Base-by-base conservation (phyloP, 2,797 vertebrate genomes). In the Pseudochromis fuscus region DNA sequence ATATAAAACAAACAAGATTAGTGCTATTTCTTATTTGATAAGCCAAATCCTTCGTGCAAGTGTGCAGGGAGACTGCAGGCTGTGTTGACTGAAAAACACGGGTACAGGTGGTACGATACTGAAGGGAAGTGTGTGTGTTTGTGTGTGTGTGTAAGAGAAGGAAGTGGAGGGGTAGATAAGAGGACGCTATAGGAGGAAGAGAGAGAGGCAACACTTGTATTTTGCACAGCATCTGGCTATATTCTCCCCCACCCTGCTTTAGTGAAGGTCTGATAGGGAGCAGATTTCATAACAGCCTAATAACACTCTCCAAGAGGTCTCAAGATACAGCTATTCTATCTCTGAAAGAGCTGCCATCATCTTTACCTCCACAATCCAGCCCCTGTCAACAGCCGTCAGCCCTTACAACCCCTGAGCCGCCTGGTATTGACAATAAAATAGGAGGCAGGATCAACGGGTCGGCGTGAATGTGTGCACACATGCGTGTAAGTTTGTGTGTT, bases 351-450 rank as follows among this genome's bases (percentile, higher is more conserved):
- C 86, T 68, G 71, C 77, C 86, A 81, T 90, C 87, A 84, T 89
- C 87, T 86, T 88, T 88, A 86, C 87, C 69, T 84, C 81, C 27
- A 83, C 86, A 83, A 89, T 87, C 79, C 75, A 75, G 77, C 70
- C 64, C 40, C 86, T 84, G 82, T 87, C 87, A 89, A 82, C 87
- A 88, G 75, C 77, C 69, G 61, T 86, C 91, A 90, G 81, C 84
- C 83, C 57, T 74, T 75, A 56, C 85, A 79, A 80, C 84, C 89
- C 55, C 44, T 70, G 75, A 83, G 79, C 80, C 50, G 50, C 38
- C 77, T 76, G 83, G 90, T 90, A 91, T 88, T 90, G 90, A 92
- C 89, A 89, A 91, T 90, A 89, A 92, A 89, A 86, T 83, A 84
- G 81, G 79, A 81, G 76, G 78, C 52, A 73, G 79, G 81, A 85